phyloP scores from a whole-genome alignment of 2,888 invertebrate species.

The Dryadula phaetusa region DNA sequence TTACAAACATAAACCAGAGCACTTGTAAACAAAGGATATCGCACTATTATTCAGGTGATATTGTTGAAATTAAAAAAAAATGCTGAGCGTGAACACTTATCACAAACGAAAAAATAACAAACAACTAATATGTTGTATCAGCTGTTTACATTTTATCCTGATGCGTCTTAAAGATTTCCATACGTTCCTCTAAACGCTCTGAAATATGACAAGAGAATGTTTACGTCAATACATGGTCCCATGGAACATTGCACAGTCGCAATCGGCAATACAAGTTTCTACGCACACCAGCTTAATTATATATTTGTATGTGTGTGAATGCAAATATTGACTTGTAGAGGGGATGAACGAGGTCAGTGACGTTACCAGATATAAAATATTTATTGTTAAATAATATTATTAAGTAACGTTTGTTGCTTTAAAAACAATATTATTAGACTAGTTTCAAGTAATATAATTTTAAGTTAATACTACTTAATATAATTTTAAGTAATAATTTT shows the following conservation, averaged over 20 bases:
- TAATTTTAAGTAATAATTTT: neutral
- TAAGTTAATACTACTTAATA: too few relatives aligned
- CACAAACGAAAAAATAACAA: constrained; percentile 40
- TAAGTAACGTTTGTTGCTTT: neutral
- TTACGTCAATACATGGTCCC: constrained; percentile 78
- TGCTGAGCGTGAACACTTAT: constrained; percentile 41
- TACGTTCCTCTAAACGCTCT: constrained; percentile 73
- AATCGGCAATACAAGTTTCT: constrained; percentile 51
- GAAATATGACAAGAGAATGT: constrained; percentile 77
- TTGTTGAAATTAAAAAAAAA: constrained; percentile 37
- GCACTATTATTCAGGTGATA: constrained; percentile 38
- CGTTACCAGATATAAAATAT: constrained; percentile 54
- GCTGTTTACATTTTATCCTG: constrained; percentile 71
- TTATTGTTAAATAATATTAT: neutral
- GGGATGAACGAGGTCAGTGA: constrained; percentile 67
- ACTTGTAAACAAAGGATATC: constrained; percentile 47
- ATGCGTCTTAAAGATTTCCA: constrained; percentile 61
- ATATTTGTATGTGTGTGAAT: constrained; percentile 13
- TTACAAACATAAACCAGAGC: constrained; percentile 33
- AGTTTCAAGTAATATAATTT: neutral
- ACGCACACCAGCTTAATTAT: constrained; percentile 59
- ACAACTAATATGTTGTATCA: constrained; percentile 53
- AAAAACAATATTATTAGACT: neutral
- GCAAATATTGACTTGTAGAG: constrained; percentile 52
- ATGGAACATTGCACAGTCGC: constrained; percentile 69